Conservation (phyloP, 64 coral and sea anemone genomes). For the Stichodactyla helianthus region DNA sequence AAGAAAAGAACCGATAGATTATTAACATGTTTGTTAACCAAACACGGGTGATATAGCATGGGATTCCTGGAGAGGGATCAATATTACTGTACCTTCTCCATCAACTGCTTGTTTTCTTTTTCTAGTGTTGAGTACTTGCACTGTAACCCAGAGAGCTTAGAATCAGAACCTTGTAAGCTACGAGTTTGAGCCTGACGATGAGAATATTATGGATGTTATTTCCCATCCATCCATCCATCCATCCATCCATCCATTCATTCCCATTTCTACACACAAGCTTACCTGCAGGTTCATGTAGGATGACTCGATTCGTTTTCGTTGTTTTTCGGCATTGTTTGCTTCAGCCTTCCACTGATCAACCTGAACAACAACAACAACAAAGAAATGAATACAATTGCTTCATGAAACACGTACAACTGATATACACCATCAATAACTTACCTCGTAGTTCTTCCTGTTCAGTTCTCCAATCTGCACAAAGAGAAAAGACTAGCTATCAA, state of each 20-base stretch:
- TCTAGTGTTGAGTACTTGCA: slow-evolving; percentile 66
- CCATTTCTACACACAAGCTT: neutral
- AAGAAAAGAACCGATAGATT: neutral
- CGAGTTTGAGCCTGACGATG: slow-evolving; percentile 51
- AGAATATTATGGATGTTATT: neutral
- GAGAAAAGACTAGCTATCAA: neutral
- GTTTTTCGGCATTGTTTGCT: slow-evolving; percentile 64
- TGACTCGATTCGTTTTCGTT: slow-evolving; percentile 76
- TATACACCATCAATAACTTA: neutral
- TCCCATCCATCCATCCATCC: neutral
- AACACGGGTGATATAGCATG: neutral
- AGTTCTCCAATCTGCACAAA: slow-evolving; percentile 77
- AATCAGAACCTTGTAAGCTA: slow-evolving; percentile 47
- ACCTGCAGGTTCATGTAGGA: slow-evolving; percentile 78
- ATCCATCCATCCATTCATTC: neutral
- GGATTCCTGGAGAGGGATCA: neutral
- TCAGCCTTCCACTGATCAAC: slow-evolving; percentile 89
- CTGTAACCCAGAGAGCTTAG: slow-evolving; percentile 64
- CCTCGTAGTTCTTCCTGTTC: slow-evolving; percentile 84
- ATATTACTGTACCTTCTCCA: slow-evolving; percentile 53
- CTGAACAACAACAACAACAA: slow-evolving; percentile 30
- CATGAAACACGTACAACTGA: neutral
- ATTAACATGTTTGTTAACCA: neutral
- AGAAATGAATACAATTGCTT: neutral
- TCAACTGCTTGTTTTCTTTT: slow-evolving; percentile 70